Base-by-base conservation (phyloP, 2,888 invertebrate genomes). In the Tiliacea citrago region DNA sequence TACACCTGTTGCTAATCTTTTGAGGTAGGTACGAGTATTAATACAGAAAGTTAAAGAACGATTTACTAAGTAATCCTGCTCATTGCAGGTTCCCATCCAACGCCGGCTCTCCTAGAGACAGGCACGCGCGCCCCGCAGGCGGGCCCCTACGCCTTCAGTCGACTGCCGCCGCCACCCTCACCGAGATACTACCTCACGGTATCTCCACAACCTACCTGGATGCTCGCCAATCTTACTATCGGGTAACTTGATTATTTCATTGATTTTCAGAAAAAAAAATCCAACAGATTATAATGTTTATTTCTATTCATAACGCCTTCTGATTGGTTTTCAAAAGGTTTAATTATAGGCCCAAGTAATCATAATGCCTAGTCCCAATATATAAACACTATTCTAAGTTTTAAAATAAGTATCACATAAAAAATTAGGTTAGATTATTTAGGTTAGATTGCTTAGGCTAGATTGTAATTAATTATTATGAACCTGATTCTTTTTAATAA, bases 121-220 rank as follows among this genome's bases (percentile, higher is more conserved):
- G 97, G 97, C 65, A 98, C 98, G 0, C 96, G 98, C 84, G 98
- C 98, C 21, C 98, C 99, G 21, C 95, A 98, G 87, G 98, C 98
- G 29, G 99, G 99, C 47, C 99, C 98, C 49, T 99, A 98, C 93
- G 99, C 99, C 74, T 99, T 99, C 97, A 98, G 98, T 89, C 97
- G 98, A 74, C 97, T 98, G 85, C 99, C 99, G 53, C 97, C 98
- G 84, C 98, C 98, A 51, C 98, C 98, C 68, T 97, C 98, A 88
- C 98, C 98, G 58, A 97, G 98, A 82, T 97, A 98, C 89, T 98
- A 98, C 95, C 97, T 98, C 86, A 97, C 98, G 90, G 97, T 97
- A 90, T 96, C 97, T 82, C 97, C 98, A 60, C 97, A 97, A 57
- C 96, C 97, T 75, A 98, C 99, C 60, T 99, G 99, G 98, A 97